Base-by-base conservation (phyloP, 2,797 vertebrate species). In the Setipinna tenuifilis region DNA sequence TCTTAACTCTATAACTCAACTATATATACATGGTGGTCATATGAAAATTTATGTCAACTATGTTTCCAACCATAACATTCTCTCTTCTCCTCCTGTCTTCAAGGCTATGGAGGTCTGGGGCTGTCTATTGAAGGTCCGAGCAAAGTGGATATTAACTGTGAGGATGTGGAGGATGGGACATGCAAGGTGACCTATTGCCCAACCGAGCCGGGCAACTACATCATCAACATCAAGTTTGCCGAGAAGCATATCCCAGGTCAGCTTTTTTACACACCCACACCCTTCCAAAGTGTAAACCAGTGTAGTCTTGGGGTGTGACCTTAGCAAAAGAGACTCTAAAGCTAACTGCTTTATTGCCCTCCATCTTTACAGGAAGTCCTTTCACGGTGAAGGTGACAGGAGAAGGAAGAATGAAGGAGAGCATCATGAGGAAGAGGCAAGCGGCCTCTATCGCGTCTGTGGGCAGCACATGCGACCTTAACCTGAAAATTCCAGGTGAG, bases 71-170 rank as follows among this genome's bases (percentile, higher is more conserved):
- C 58, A 14, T 35, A 14, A 10, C 23, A 35, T 48, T 75, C 11
- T 21, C 11, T 31, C 1, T 68, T 7, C 82, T 17, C 68, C 10
- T 17, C 19, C 11, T 58, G n/a, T 44, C 17, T 35, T 16, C 83
- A 65, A 99, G 98, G 98, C 83, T 99, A 99, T 0, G 98, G 98
- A 0, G 98, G 98, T 80, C 90, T 99, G 3, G 98, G 98, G 16
- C 91, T 99, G 93, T 99, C 98, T 25, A 95, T 99, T 0, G 98
- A 99, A 93, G 98, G 98, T 78, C 98, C 98, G 28, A 99, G 98
- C 94, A 99, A 99, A 94, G 98, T 99, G 65, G 98, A 99, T 92
- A 99, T 99, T 80, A 99, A 99, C 93, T 99, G 98, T 44, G 98
- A 98, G 81, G 98, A 99, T 35, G 91, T 97, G 90, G 98, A 98